A percentile compares a stretch with the other conserved stretches of the same genome.
Conservation (phyloP, 1,140 invertebrate genomes). For the Tenebrio molitor region DNA sequence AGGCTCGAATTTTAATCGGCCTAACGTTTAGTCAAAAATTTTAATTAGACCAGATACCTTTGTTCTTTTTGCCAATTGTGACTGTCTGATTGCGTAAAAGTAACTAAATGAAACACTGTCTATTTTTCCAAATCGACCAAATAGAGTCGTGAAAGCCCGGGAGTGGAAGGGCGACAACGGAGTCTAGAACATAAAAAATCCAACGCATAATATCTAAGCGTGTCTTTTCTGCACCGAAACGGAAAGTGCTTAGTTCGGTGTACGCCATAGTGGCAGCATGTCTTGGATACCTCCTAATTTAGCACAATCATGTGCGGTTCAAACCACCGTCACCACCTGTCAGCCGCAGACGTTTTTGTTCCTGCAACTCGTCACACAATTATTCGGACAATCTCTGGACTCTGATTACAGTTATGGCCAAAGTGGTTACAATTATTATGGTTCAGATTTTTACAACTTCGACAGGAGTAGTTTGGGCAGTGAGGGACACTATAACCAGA, state of each 20-base stretch:
- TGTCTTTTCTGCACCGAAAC: slow-evolving; percentile 15
- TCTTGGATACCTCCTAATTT: slow-evolving; percentile 74
- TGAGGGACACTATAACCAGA: slow-evolving; percentile 7
- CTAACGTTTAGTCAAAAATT: slow-evolving; percentile 2
- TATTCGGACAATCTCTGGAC: slow-evolving; percentile 72
- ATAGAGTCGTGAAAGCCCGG: slow-evolving; percentile 27
- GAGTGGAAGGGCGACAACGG: slow-evolving; percentile 13
- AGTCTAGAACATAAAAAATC: slow-evolving; percentile 6
- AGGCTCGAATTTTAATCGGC: slow-evolving; percentile 19
- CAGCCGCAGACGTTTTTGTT: slow-evolving; percentile 71
- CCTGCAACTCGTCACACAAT: slow-evolving; percentile 69
- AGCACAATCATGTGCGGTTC: slow-evolving; percentile 67
- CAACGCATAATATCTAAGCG: slow-evolving; percentile 25
- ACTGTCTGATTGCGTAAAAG: not conserved
- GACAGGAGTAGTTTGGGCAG: not conserved
- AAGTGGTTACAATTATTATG: slow-evolving; percentile 46
- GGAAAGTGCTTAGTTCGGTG: slow-evolving; percentile 27
- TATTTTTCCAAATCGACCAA: not conserved
- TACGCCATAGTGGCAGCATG: slow-evolving; percentile 61
- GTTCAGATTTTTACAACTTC: slow-evolving; percentile 35
- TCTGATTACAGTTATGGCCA: slow-evolving; percentile 43
- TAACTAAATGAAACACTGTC: slow-evolving; percentile 1
- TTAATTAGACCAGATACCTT: not conserved
- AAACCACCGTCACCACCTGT: slow-evolving; percentile 71
- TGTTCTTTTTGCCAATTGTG: not conserved